Percentiles rank a stretch among this genome's conserved stretches.
Conservation (phyloP, 2,888 invertebrate species). For the Thecocarcelia acutangulata region DNA sequence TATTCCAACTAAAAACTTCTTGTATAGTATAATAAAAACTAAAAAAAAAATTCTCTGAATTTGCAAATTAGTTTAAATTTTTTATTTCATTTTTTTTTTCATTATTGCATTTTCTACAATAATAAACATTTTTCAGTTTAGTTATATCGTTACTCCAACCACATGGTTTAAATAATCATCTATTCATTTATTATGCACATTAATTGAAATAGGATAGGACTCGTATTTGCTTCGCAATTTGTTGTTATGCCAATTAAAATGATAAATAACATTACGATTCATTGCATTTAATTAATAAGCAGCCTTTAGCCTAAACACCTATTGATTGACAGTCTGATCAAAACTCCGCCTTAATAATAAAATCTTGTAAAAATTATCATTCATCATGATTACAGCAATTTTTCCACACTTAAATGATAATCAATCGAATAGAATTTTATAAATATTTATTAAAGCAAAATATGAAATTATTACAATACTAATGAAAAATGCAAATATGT, state of each 20-base stretch:
- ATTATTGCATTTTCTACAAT: too few species aligned
- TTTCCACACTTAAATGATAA: not conserved
- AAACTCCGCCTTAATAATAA: conserved; percentile 51
- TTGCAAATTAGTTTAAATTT: too few species aligned
- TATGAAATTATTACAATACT: conserved; percentile 3
- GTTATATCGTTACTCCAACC: too few species aligned
- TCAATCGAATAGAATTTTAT: not conserved
- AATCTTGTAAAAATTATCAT: conserved; percentile 9
- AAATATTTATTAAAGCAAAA: conserved; percentile 43
- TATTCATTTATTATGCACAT: not conserved
- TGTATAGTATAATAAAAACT: too few species aligned
- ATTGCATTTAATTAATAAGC: conserved; percentile 52
- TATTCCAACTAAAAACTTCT: too few species aligned
- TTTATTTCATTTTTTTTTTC: too few species aligned
- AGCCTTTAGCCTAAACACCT: conserved; percentile 49
- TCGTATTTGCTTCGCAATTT: not conserved
- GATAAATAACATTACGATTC: conserved; percentile 48
- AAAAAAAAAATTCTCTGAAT: too few species aligned
- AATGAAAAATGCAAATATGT: conserved; percentile 22
- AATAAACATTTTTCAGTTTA: too few species aligned
- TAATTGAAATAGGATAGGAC: not conserved
- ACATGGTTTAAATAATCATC: too few species aligned
- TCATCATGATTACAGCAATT: conserved; percentile 16
- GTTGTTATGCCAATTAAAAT: conserved; percentile 8
- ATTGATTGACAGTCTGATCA: conserved; percentile 34